Conservation (phyloP, 2,113 vertebrate genomes). For the Barnardius zonarius region DNA sequence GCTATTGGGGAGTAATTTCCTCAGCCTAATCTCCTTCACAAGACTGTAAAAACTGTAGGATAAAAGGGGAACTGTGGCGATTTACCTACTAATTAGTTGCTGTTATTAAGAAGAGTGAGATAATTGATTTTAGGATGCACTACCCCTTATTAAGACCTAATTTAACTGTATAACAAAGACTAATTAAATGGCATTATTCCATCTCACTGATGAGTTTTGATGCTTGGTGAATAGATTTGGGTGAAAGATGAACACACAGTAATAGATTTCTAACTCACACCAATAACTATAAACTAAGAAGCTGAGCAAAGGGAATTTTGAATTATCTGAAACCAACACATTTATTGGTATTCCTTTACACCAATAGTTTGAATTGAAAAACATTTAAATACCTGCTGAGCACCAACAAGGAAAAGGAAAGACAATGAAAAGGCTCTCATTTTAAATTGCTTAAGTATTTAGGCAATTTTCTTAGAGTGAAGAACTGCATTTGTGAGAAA, state of each 20-base stretch:
- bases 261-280: conserved; percentile 74
- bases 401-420: conserved; percentile 1
- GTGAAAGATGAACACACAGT: conserved; percentile 72
- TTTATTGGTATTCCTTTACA: conserved; percentile 66
- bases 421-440: conserved; percentile 16
- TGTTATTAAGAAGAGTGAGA: conserved; percentile 82
- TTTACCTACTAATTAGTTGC: conserved; percentile 85
- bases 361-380: conserved; percentile 46
- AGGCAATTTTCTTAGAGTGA: conserved; percentile 15
- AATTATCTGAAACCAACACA: conserved; percentile 72
- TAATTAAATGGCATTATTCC: conserved; percentile 86
- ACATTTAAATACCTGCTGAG: conserved; percentile 62
- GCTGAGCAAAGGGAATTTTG: conserved; percentile 72
- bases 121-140: conserved; percentile 85
- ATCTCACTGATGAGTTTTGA: conserved; percentile 83
- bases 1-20: conserved; percentile 62
- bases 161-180: conserved; percentile 86
- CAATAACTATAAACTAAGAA: conserved; percentile 68
- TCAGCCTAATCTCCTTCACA: conserved; percentile 72
- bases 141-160: conserved; percentile 85
- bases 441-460: conserved; percentile 56
- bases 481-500: background rate
- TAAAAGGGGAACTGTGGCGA: conserved; percentile 79
- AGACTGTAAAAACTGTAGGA: conserved; percentile 73
- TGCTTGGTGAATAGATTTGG: conserved; percentile 77